Conservation (phyloP, 1,140 invertebrate genomes). For the Danaus plexippus region DNA sequence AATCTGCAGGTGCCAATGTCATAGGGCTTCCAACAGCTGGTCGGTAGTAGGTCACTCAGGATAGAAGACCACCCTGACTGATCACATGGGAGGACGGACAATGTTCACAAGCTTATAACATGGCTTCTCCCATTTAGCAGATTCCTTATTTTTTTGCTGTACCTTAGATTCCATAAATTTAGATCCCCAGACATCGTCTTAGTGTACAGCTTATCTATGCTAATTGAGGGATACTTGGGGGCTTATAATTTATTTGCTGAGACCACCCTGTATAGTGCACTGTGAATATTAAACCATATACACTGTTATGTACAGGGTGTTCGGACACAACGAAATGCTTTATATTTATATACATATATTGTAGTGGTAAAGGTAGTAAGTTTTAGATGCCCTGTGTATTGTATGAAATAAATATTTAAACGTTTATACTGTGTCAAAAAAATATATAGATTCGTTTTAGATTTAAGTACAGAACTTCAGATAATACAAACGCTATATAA, state of each 20-base stretch:
- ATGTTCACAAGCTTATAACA: conserved; percentile 15
- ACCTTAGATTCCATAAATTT: conserved; percentile 17
- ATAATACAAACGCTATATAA: too few species aligned
- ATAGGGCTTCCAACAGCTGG: conserved; percentile 26
- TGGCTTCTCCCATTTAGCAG: conserved; percentile 11
- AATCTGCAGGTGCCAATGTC: conserved; percentile 4
- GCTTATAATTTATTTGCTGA: conserved; percentile 26
- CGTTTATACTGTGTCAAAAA: too few species aligned
- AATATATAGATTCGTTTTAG: too few species aligned
- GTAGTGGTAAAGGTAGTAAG: too few species aligned
- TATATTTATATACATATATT: too few species aligned
- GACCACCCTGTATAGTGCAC: conserved; percentile 10
- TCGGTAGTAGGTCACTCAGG: conserved; percentile 35
- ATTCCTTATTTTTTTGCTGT: not conserved
- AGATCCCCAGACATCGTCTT: conserved; percentile 24
- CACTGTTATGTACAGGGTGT: not conserved
- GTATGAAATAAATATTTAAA: too few species aligned
- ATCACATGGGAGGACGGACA: conserved; percentile 45
- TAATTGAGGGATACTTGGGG: conserved; percentile 27
- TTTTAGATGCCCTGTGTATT: too few species aligned
- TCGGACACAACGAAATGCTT: too few species aligned
- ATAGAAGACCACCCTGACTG: conserved; percentile 39
- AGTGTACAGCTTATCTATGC: conserved; percentile 31
- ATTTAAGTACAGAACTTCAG: too few species aligned
- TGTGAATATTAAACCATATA: too few species aligned